Evolutionary conservation across 2,113 vertebrate genomes (phyloP), one percentile per base, ranked within the genome.

Genomic region (Cyanoramphus novaezelandiae): DNA sequence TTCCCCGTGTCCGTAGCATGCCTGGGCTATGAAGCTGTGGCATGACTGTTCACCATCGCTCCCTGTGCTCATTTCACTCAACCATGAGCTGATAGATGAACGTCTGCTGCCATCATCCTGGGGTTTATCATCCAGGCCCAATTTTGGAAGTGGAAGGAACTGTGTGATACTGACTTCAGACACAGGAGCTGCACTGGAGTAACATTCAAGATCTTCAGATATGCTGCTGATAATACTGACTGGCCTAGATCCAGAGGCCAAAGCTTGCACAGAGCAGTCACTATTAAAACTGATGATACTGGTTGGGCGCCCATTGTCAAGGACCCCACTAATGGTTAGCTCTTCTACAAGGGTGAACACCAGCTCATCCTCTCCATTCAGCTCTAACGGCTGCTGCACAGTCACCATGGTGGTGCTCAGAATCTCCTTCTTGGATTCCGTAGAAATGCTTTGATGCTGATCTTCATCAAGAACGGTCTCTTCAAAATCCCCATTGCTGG

Each of bases 261-360:
- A 88, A 60, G 98, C 99, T 86, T 98, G 98, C 81, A 98, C 98
- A 1, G 98, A 99, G 94, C 98, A 99, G 95, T 99, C 98, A 5
- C 99, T 99, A 84, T 98, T 99, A 97, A 99, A 99, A 97, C 99
- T 99, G 93, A 99, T 98, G 88, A 99, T 99, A 96, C 99, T 99
- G 17, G 98, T 98, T 10, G 99, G 99, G n/a, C 98, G 98, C 33
- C 98, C 98, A 2, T 98, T 97, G 77, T 98, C 98, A 88, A 99
- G 97, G 77, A 98, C 97, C 24, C 98, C 98, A 29, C 98, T 98
- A 84, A 99, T 98, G 91, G 99, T 99, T 96, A 98, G 97, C 93
- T 98, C 98, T 98, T 99, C 98, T 90, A 98, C 98, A 49, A 99
- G 94, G 6, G 98, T 98, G 95, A 99, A 99, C 39, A 99, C 98